Evolutionary conservation across 2,797 vertebrate genomes (phyloP).

Genomic region (Spinibarbus caldwelli): DNA sequence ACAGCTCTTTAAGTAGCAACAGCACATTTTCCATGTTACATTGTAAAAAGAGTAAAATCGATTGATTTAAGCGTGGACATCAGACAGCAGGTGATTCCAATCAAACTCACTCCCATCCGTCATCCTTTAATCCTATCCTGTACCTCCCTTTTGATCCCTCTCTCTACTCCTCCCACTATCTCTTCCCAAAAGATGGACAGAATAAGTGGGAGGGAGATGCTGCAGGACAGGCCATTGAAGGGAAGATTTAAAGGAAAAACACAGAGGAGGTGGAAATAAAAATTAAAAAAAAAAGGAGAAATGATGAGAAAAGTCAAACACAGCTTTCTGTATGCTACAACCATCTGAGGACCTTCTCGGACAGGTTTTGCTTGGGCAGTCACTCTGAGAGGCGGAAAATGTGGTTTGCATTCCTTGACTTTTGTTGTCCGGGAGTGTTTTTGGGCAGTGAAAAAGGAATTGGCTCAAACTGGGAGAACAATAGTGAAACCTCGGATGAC

Average conservation of each 20-base stretch:
- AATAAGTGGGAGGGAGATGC: conserved; percentile 8
- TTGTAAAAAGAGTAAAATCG: conserved; percentile 37
- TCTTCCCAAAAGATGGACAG: not conserved
- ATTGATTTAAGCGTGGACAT: conserved; percentile 52
- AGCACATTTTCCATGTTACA: not conserved
- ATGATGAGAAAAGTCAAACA: conserved; percentile 67
- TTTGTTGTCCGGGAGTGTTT: conserved; percentile 87
- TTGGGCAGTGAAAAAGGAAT: conserved; percentile 80
- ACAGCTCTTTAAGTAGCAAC: not conserved
- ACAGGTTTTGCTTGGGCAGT: conserved; percentile 65
- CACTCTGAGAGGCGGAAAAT: conserved; percentile 76
- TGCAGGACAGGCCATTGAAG: conserved; percentile 23
- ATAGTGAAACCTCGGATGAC: conserved; percentile 89
- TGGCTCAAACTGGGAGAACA: conserved; percentile 85
- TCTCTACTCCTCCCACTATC: conserved; percentile 18
- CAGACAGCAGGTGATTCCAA: conserved; percentile 58
- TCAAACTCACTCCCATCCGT: conserved; percentile 43
- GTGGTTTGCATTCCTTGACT: conserved; percentile 88
- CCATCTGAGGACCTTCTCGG: conserved; percentile 55
- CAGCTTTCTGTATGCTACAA: not conserved
- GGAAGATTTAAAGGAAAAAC: not conserved
- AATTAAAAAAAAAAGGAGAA: conserved; percentile 62
- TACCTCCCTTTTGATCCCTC: conserved; percentile 39
- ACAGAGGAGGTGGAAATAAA: conserved; percentile 1
- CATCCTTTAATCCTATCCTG: conserved; percentile 40